Conservation (phyloP, 2,113 vertebrate species). For the Tylochromis polylepis region DNA sequence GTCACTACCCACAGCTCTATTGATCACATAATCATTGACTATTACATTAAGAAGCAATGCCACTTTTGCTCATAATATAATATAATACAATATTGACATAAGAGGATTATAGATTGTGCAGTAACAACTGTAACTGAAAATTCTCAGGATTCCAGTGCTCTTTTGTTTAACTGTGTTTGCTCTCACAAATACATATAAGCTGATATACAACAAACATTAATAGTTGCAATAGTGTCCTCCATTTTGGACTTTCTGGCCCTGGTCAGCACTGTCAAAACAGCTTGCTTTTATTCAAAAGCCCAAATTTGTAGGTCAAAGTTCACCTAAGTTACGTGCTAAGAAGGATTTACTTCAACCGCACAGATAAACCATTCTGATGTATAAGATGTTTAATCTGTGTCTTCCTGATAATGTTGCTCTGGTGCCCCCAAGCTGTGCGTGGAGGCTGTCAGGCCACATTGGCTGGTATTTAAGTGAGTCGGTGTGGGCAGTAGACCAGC, state of each 20-base stretch:
- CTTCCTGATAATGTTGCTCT: not conserved
- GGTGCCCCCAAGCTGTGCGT: not conserved
- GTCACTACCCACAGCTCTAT: not conserved
- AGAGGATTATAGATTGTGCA: not conserved
- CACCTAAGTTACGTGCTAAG: not conserved
- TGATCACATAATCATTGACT: not conserved
- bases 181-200: not conserved
- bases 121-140: not conserved
- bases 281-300: not conserved
- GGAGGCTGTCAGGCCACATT: slow-evolving; percentile 19
- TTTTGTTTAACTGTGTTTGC: not conserved
- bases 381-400: not conserved
- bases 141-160: not conserved
- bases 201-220: not conserved
- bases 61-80: not conserved
- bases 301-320: not conserved
- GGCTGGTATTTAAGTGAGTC: slow-evolving; percentile 35
- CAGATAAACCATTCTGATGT: not conserved
- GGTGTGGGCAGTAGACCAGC: not conserved
- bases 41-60: not conserved
- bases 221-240: not conserved
- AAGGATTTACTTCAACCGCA: not conserved
- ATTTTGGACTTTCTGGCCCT: not conserved
- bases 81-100: not conserved
- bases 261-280: not conserved